Evolutionary conservation across 1,140 invertebrate genomes (phyloP), one percentile per base, ranked within the genome.

Genomic region (Zaprionus tsacasi): DNA sequence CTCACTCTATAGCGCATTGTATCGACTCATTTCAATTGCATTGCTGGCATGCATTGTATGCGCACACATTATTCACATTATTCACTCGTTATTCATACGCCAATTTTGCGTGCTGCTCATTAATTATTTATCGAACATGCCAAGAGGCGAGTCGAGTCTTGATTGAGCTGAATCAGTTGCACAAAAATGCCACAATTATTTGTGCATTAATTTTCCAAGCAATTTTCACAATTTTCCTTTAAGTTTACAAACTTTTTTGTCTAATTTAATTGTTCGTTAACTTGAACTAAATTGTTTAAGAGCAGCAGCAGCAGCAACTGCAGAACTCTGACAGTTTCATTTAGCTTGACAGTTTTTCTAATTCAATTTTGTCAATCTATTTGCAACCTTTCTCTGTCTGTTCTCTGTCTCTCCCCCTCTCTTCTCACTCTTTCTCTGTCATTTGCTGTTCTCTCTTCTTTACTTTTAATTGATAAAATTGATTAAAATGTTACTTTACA

Each of bases 401-500:
- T n/a, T 8, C 17, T 43, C 17, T 25, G 15, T 25, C 45, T 45
- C 0, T 30, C 27, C 15, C 2, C 3, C 25, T 3, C n/a, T 43
- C 38, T 2, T 1, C 2, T 2, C 21, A 21, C 21, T 21, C 21
- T 21, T 8, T 74, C 38, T 12, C 33, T 27, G 27, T 30, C 27
- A 2, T 30, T 1, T 3, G 1, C 7, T 3, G n/a, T 35, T 38
- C 25, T 33, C 21, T 43, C 48, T 59, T 69, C 67, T 73, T 71
- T 79, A 82, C 68, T 64, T 83, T 78, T 87, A 88, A 87, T 87
- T 87, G 83, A 88, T 78, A 71, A 87, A 87, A 87, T 87, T 87
- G 83, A 87, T 88, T 87, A 89, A 87, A 87, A 88, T 88, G 79
- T 87, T 82, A 69, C 82, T 88, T 78, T 80, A 82, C 79, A 80